phyloP scores from a whole-genome alignment of 2,797 vertebrate genomes.

The Nannoperca obscura region DNA sequence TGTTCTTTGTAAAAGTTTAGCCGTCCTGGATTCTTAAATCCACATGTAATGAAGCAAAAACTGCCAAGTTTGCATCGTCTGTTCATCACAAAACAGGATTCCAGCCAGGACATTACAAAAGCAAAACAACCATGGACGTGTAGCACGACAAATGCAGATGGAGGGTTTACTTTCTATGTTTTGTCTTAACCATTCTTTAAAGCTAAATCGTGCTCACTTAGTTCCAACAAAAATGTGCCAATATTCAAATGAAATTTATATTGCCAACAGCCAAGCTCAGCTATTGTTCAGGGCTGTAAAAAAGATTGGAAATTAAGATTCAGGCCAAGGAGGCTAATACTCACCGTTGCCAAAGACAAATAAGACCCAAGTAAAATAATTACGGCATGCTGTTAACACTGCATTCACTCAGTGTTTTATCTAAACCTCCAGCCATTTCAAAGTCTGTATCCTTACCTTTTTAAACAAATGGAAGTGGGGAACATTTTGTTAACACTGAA shows the following conservation, averaged over 20 bases:
- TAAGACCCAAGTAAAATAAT: constrained; percentile 30
- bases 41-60: constrained; percentile 8
- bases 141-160: neutral
- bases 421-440: constrained; percentile 18
- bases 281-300: constrained; percentile 30
- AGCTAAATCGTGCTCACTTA: constrained; percentile 2
- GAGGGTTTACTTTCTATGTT: neutral
- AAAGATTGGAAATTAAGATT: constrained; percentile 38
- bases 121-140: neutral
- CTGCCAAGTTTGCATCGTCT: constrained; percentile 25
- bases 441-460: constrained; percentile 15
- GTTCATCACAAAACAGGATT: constrained; percentile 33
- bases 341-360: constrained; percentile 39
- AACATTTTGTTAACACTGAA: constrained; percentile 47
- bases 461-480: constrained; percentile 1
- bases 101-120: neutral
- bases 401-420: constrained; percentile 16
- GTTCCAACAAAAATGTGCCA: constrained; percentile 4
- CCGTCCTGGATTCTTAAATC: neutral
- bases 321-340: constrained; percentile 29
- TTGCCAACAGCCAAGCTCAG: constrained; percentile 1
- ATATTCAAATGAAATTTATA: constrained; percentile 20
- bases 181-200: constrained; percentile 9
- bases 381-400: constrained; percentile 22
- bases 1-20: neutral